phyloP scores from a whole-genome alignment of 2,888 invertebrate species.

The Megaustenia siamemsis region DNA sequence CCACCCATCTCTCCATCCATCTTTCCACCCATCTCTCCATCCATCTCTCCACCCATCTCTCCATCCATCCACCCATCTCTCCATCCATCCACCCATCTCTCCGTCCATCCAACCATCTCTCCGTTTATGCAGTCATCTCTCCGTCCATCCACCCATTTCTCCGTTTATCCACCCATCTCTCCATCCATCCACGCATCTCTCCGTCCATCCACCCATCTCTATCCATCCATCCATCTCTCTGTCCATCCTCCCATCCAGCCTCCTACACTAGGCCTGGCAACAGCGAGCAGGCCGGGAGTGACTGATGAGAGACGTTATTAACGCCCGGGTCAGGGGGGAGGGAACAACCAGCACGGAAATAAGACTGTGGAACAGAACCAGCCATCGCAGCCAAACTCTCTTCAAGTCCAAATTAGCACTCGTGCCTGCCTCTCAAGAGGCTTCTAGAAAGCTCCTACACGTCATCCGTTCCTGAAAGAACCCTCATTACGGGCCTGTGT shows the following conservation, averaged over 20 bases:
- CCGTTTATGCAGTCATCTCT: neutral
- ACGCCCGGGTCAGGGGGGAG: neutral
- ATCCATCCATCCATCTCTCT: neutral
- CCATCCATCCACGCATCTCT: neutral
- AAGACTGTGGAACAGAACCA: conserved; percentile 15
- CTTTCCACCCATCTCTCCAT: too few species aligned
- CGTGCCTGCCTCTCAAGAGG: conserved; percentile 44
- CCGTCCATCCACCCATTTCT: neutral
- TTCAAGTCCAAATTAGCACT: conserved; percentile 52
- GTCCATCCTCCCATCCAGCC: neutral
- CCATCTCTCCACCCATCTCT: too few species aligned
- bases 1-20: too few species aligned
- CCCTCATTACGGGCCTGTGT: conserved; percentile 52
- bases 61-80: neutral
- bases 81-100: neutral
- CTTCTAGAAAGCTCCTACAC: conserved; percentile 37
- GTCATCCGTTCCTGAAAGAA: conserved; percentile 44
- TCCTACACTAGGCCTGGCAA: neutral
- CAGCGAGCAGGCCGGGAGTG: too few species aligned
- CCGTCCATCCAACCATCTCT: neutral
- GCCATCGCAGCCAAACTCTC: conserved; percentile 47
- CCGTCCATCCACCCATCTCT: neutral
- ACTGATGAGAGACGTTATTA: neutral
- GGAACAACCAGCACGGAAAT: neutral
- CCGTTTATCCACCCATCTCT: neutral